Percentiles rank a stretch among this genome's conserved stretches.
Conservation (phyloP, 2,797 vertebrate genomes). For the Phoebastria nigripes region DNA sequence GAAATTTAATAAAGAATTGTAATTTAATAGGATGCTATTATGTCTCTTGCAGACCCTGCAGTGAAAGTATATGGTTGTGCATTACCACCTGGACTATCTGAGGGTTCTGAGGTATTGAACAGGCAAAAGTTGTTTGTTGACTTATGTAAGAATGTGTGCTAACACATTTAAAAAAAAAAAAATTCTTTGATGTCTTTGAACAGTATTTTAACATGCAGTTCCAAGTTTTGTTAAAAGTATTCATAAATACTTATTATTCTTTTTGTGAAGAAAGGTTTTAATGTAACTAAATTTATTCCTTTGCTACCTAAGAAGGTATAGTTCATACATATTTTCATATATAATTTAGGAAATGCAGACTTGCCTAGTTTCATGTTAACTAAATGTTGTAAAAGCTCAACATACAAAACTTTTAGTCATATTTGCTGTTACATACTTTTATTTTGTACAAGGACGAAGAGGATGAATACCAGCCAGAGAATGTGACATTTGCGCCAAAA, state of each 20-base stretch:
- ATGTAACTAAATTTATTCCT: background rate
- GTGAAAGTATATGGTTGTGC: conserved; percentile 78
- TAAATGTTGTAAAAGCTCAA: background rate
- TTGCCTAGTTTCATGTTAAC: background rate
- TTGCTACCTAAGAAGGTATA: background rate
- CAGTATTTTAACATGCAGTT: background rate
- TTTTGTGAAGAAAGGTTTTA: background rate
- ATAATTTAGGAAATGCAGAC: background rate
- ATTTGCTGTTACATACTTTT: background rate
- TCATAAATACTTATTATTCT: background rate
- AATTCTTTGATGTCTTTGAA: background rate
- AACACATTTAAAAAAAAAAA: background rate
- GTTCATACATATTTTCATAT: background rate
- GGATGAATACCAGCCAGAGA: conserved; percentile 86
- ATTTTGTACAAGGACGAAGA: conserved; percentile 77
- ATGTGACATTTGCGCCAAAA: conserved; percentile 93
- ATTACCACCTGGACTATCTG: conserved; percentile 78
- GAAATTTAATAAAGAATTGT: background rate
- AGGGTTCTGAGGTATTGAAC: conserved; percentile 83
- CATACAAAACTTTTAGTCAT: background rate
- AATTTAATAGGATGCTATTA: background rate
- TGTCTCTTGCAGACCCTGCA: conserved; percentile 65
- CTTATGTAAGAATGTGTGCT: background rate
- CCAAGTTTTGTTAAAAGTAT: background rate
- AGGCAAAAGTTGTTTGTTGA: background rate